Evolutionary conservation across 2,888 invertebrate genomes (phyloP).

Genomic region (Perithous albicinctus): DNA sequence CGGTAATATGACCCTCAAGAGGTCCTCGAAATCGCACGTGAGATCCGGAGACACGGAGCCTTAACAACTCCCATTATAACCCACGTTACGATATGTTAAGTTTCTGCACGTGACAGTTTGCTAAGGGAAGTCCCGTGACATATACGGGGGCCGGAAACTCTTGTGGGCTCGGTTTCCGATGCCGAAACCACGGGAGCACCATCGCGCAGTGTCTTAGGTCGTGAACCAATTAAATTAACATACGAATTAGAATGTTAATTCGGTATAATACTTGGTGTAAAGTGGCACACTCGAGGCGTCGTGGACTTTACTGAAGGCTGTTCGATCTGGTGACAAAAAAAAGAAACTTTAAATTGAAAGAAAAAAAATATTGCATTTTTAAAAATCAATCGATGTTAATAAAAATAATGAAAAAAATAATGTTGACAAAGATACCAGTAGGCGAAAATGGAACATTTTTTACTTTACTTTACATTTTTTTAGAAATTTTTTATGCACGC

Average conservation of each 20-base stretch:
- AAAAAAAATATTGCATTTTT: not conserved
- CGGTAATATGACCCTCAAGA: constrained; percentile 1
- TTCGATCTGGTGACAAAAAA: not conserved
- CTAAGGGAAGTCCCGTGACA: not conserved
- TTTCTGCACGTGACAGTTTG: constrained; percentile 44
- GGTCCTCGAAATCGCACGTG: constrained; percentile 1
- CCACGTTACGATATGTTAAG: constrained; percentile 45
- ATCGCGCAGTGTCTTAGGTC: constrained; percentile 43
- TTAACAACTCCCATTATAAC: constrained; percentile 45
- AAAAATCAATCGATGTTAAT: not conserved
- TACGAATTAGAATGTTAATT: constrained; percentile 66
- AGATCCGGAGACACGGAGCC: not conserved
- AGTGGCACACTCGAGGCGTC: not conserved
- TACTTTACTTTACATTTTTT: too few relatives aligned
- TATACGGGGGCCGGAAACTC: constrained; percentile 24
- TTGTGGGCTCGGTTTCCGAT: constrained; percentile 41
- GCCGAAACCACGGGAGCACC: constrained; percentile 1
- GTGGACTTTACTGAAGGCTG: not conserved
- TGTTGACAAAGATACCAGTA: too few relatives aligned
- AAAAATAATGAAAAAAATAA: too few relatives aligned
- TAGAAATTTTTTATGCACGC: too few relatives aligned
- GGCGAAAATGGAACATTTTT: too few relatives aligned
- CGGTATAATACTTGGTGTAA: constrained; percentile 27
- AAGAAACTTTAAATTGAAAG: not conserved
- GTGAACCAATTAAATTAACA: constrained; percentile 65